These are phyloP conservation scores for Cistogaster globosa DNA, from an alignment of 2,888 invertebrate species.

Conservation along the genomic window DNA sequence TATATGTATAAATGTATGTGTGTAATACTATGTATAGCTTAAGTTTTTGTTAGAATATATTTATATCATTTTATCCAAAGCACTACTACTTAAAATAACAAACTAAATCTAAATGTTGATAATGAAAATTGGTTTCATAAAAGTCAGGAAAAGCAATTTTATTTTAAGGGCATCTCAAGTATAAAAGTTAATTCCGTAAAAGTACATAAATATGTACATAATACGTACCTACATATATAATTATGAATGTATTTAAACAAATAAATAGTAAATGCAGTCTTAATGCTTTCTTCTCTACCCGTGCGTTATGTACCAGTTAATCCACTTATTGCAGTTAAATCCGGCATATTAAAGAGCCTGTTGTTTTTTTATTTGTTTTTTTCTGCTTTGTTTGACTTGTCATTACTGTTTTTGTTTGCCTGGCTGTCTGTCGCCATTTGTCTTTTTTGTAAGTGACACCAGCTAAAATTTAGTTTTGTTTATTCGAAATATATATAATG, in stretches of 20 bases:
- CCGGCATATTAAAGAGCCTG: constrained; percentile 55
- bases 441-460: constrained; percentile 59
- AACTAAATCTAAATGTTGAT: too few species aligned
- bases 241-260: not conserved
- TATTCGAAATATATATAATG: constrained; percentile 8
- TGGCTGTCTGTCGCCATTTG: constrained; percentile 43
- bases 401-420: constrained; percentile 39
- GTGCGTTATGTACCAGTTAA: constrained; percentile 50
- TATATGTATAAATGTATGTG: too few species aligned
- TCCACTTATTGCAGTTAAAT: constrained; percentile 63
- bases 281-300: constrained; percentile 38
- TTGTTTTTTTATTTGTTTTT: constrained; percentile 17
- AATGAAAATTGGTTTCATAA: too few species aligned
- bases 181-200: too few species aligned
- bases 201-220: too few species aligned
- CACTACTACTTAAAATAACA: too few species aligned
- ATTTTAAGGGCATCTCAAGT: too few species aligned
- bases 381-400: constrained; percentile 47
- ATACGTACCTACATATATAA: not conserved
- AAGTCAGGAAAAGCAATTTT: too few species aligned
- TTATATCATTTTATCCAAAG: too few species aligned
- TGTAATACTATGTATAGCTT: too few species aligned
- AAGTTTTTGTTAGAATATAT: too few species aligned
- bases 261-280: constrained; percentile 10
- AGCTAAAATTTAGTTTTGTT: constrained; percentile 52